phyloP scores from a whole-genome alignment of 30 jellyfish, hydroid and myxozoan genomes.

The Turritopsis dohrnii region DNA sequence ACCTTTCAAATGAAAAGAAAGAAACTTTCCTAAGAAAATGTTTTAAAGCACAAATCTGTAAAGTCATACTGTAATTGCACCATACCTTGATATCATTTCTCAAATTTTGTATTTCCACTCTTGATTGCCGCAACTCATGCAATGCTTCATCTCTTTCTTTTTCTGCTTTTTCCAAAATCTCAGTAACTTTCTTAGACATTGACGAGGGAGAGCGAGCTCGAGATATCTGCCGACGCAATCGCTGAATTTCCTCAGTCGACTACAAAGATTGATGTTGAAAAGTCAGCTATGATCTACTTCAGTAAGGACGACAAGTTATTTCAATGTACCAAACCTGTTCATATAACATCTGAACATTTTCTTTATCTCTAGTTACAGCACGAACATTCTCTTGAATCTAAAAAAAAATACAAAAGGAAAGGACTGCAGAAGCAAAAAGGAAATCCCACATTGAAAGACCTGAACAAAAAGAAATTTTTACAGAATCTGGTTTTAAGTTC shows the following conservation, averaged over 20 bases:
- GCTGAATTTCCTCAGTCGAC: slow-evolving; percentile 87
- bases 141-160: slow-evolving; percentile 88
- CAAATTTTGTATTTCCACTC: slow-evolving; percentile 55
- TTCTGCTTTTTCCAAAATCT: slow-evolving; percentile 79
- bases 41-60: background rate
- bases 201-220: slow-evolving; percentile 73
- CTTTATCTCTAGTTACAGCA: slow-evolving; percentile 67
- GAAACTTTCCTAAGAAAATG: background rate
- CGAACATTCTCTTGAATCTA: slow-evolving; percentile 73
- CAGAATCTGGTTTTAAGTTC: no score
- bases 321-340: slow-evolving; percentile 67
- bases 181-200: slow-evolving; percentile 45
- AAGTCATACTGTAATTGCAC: background rate
- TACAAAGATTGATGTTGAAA: background rate
- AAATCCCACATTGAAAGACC: no score
- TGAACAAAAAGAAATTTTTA: no score
- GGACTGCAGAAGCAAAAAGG: no score
- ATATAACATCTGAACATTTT: slow-evolving; percentile 76
- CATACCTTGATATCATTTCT: slow-evolving; percentile 59
- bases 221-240: slow-evolving; percentile 72
- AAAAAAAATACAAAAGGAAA: no score
- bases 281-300: background rate
- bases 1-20: background rate
- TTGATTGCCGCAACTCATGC: slow-evolving; percentile 55
- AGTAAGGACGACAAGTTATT: background rate